Base-by-base conservation (phyloP, 1,140 invertebrate species). In the Bombus confusus region DNA sequence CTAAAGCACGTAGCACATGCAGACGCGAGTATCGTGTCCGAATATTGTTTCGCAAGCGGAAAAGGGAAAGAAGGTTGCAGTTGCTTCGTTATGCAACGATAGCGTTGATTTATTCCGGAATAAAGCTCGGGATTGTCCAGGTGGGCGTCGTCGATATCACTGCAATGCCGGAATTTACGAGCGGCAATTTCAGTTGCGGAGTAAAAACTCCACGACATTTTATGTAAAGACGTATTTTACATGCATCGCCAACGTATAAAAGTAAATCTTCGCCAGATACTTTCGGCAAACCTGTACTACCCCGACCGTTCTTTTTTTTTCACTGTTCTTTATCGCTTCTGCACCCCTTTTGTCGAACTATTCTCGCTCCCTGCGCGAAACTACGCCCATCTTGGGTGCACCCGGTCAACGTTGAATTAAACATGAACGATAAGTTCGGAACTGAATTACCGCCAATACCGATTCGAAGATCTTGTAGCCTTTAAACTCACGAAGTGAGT, bases 371-470 rank as follows among this genome's bases (percentile, higher is more conserved):
- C 57, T 68, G 43, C 59, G 80, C 31, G n/a, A 37, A 43, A 71
- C 64, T 57, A 25, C 76, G 39, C 72, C 25, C 43, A 59, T 79
- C 37, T 78, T 68, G 3, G 57, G 2, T 18, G 10, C 18, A 8
- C 22, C 18, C 62, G 71, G 80, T 77, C 78, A 62, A 43, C 28
- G 64, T 73, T 88, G 88, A 86, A 89, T 89, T 89, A 89, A 88
- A 89, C 88, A 89, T 89, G 88, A 88, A 76, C 85, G 75, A 73
- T 88, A 88, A 89, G 87, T 89, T 86, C 75, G 68, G 62, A 83
- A 79, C 64, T 47, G 88, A 89, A 88, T 89, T 83, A 89, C 69
- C 69, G 43, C 57, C 62, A 41, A 43, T 39, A 71, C 71, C 43
- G 41, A 76, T 78, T 88, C 78, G 78, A 71, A 62, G 28, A 62